Conservation (phyloP, 2,113 vertebrate genomes). For the Toxotes chatareus region DNA sequence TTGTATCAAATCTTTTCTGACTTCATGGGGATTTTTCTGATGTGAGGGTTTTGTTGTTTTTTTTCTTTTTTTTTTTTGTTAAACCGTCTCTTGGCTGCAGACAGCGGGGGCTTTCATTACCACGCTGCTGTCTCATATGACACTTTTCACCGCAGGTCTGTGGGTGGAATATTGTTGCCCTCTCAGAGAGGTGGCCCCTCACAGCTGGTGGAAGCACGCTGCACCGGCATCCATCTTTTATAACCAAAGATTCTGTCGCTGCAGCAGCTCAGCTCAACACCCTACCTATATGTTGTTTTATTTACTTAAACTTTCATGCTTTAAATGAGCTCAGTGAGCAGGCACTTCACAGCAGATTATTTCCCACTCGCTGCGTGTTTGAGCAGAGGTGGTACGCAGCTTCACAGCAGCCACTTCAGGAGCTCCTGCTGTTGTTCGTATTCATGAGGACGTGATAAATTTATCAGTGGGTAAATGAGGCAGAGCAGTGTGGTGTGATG, state of each 20-base stretch:
- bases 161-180: not conserved
- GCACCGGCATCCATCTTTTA: not conserved
- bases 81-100: not conserved
- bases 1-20: too few species aligned
- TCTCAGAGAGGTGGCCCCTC: not conserved
- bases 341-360: slow-evolving; percentile 23
- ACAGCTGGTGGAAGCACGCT: not conserved
- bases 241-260: not conserved
- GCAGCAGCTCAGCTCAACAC: not conserved
- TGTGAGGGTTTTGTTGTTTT: too few species aligned
- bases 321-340: slow-evolving; percentile 28
- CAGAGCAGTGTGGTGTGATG: not conserved
- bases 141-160: not conserved
- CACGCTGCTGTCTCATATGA: not conserved
- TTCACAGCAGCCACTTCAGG: not conserved
- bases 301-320: slow-evolving; percentile 19
- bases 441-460: slow-evolving; percentile 33
- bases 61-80: too few species aligned
- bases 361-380: not conserved
- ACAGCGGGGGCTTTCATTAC: not conserved
- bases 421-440: slow-evolving; percentile 10
- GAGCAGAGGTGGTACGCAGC: not conserved
- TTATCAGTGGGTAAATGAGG: slow-evolving; percentile 37
- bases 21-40: too few species aligned
- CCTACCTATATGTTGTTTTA: slow-evolving; percentile 16